These are phyloP conservation scores for Colletes collaris DNA, from an alignment of 2,888 invertebrate species.

Conservation along the genomic window DNA sequence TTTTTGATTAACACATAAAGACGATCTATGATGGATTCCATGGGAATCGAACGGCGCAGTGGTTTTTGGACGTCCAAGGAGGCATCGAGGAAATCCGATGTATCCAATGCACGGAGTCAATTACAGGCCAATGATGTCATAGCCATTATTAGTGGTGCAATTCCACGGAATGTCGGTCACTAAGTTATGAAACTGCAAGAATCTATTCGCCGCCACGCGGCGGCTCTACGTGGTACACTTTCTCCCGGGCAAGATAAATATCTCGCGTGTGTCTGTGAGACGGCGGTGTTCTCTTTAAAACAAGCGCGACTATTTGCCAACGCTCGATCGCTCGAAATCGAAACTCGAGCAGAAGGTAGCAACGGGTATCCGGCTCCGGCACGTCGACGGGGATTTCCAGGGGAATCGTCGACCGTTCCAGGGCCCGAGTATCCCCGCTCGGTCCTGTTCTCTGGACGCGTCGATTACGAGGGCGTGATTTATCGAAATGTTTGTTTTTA, in stretches of 20 bases:
- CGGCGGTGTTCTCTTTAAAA: conserved; percentile 60
- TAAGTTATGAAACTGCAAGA: conserved; percentile 81
- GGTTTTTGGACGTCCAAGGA: neutral
- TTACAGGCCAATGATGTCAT: conserved; percentile 76
- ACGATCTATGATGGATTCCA: too few species aligned
- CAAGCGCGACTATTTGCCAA: conserved; percentile 53
- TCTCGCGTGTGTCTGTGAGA: conserved; percentile 64
- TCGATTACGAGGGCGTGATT: neutral
- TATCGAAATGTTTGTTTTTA: conserved; percentile 9
- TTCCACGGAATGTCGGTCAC: conserved; percentile 80
- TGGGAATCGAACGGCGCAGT: too few species aligned
- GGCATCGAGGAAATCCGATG: conserved; percentile 47
- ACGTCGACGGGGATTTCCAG: conserved; percentile 32
- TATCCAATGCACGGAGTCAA: conserved; percentile 69
- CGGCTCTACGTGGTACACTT: conserved; percentile 74
- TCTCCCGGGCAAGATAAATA: conserved; percentile 76
- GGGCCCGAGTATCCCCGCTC: too few species aligned
- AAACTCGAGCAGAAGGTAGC: conserved; percentile 27
- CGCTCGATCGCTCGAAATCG: conserved; percentile 36
- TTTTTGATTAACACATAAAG: too few species aligned
- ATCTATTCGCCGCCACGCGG: conserved; percentile 73
- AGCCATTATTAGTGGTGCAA: conserved; percentile 78
- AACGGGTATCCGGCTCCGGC: neutral
- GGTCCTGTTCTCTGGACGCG: neutral
- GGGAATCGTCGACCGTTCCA: conserved; percentile 1